phyloP scores from a whole-genome alignment of 2,113 vertebrate species.

The Amphilophus citrinellus region DNA sequence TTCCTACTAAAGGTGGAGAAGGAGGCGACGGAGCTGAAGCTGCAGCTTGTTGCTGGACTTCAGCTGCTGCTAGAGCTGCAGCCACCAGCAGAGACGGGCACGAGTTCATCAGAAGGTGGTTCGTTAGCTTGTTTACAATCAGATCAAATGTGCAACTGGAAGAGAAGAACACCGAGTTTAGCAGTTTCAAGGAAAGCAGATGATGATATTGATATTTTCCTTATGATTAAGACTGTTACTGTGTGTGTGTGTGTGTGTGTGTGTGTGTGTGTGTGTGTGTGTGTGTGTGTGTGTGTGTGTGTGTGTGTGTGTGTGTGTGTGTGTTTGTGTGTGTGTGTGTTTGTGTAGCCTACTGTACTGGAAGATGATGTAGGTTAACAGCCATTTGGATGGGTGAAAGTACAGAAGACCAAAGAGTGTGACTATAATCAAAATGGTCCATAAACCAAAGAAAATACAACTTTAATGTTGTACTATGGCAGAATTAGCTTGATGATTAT shows the following conservation, averaged over 20 bases:
- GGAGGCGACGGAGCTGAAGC: constrained; percentile 33
- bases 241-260: not conserved
- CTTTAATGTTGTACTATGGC: not conserved
- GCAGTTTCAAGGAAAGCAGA: constrained; percentile 28
- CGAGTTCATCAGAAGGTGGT: constrained; percentile 43
- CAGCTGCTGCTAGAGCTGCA: constrained; percentile 51
- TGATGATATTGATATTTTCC: not conserved
- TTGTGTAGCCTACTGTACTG: constrained; percentile 39
- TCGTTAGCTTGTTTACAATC: constrained; percentile 60
- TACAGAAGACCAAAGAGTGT: not conserved
- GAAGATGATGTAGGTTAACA: constrained; percentile 20
- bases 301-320: not conserved
- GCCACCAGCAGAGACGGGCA: constrained; percentile 9
- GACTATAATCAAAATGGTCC: not conserved
- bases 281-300: not conserved
- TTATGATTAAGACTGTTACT: not conserved
- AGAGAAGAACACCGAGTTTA: not conserved
- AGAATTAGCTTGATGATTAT: not conserved
- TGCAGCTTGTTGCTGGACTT: constrained; percentile 43
- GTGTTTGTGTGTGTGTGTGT: constrained; percentile 4
- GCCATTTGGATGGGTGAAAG: not conserved
- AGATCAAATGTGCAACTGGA: constrained; percentile 22
- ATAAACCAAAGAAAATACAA: constrained; percentile 4
- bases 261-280: not conserved
- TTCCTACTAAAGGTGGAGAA: constrained; percentile 24